phyloP scores from a whole-genome alignment of 2,888 invertebrate species.

The Fabriciana adippe region DNA sequence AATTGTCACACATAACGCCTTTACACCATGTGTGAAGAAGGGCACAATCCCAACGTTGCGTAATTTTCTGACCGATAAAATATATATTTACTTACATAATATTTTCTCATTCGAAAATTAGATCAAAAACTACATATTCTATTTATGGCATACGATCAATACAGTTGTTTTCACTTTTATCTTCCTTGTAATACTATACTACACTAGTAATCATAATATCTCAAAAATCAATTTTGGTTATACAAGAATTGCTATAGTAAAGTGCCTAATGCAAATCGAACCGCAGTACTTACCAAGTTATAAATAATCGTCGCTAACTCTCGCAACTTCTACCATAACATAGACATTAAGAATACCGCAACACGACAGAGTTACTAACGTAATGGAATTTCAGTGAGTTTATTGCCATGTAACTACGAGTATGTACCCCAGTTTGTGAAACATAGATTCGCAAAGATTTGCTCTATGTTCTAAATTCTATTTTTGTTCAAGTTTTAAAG shows the following conservation, averaged over 20 bases:
- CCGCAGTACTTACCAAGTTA: not conserved
- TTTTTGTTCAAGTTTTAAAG: not conserved
- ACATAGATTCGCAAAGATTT: constrained; percentile 15
- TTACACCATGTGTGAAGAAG: too few relatives aligned
- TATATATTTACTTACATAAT: too few relatives aligned
- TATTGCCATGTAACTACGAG: constrained; percentile 23
- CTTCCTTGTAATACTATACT: too few relatives aligned
- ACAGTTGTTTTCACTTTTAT: too few relatives aligned
- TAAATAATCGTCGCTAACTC: constrained; percentile 8
- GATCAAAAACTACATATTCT: too few relatives aligned
- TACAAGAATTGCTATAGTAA: not conserved
- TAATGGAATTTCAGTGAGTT: constrained; percentile 31
- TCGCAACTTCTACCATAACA: constrained; percentile 12
- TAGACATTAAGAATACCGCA: constrained; percentile 29
- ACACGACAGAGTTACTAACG: constrained; percentile 28
- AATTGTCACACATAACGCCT: too few relatives aligned
- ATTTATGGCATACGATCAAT: too few relatives aligned
- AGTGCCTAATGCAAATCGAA: not conserved
- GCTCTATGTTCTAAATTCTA: not conserved
- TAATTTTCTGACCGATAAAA: too few relatives aligned
- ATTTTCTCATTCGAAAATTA: too few relatives aligned
- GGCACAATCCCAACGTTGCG: too few relatives aligned
- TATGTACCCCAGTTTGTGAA: constrained; percentile 11
- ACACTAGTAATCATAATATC: too few relatives aligned
- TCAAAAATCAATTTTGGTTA: too few relatives aligned